Evolutionary conservation across 1,140 invertebrate genomes (phyloP), one percentile per base, ranked within the genome.

Genomic region (Diuraphis noxia): DNA sequence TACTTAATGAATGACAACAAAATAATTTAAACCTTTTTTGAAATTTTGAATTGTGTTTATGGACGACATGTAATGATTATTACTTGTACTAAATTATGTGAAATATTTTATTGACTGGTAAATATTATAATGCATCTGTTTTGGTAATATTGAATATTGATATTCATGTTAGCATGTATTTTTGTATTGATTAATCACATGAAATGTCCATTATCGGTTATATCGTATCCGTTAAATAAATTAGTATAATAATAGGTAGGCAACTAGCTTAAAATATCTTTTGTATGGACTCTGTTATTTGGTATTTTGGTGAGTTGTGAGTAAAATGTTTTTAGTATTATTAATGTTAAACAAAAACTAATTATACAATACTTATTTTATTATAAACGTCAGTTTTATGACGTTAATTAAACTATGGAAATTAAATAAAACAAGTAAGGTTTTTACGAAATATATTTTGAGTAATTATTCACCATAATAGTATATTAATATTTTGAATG

Each of bases 181-280:
- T 43, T 30, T 84, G 30, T 85, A n/a, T 86, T 10, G 2, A 52
- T 36, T 36, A 13, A 36, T 86, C 43, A 86, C 85, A 52, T 10
- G 46, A 25, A 52, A 25, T 86, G 7, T 52, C 85, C 46, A 86
- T 86, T 86, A 86, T 86, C 41, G 84, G 84, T 86, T n/a, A 34
- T 34, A 19, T 23, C 3, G 23, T 49, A 86, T 36, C n/a, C 43
- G 36, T 86, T 86, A 86, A 86, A 82, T 41, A 40, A 41, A 86
- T 49, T 49, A 49, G 30, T 49, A 49, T 34, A 34, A 36, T 49
- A 34, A n/a, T 84, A n/a, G 40, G 17, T 79, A 36, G 30, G 3
- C 30, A 63, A 30, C 10, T 79, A 79, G 17, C 30, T 72, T 40
- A 40, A 25, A 81, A 81, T 81, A 36, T 13, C 49, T 46, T 86